These are phyloP conservation scores for Aelia acuminata DNA, from an alignment of 2,888 invertebrate genomes.

Conservation along the genomic window DNA sequence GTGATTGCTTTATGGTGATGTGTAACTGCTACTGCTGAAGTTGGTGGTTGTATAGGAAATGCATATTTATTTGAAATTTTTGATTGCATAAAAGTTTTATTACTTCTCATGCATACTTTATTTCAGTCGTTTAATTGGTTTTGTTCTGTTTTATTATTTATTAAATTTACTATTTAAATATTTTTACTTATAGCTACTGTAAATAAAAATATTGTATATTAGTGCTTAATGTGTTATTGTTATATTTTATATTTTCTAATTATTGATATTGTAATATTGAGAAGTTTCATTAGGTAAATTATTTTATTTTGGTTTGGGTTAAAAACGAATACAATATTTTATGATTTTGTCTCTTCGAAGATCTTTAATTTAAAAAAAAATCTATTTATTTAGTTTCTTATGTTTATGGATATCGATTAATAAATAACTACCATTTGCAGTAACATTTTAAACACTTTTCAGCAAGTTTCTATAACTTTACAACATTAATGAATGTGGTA, in stretches of 20 bases:
- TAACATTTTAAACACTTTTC: background rate
- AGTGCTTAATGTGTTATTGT: background rate
- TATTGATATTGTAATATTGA: background rate
- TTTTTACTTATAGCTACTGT: constrained; percentile 11
- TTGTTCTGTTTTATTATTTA: constrained; percentile 35
- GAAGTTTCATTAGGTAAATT: background rate
- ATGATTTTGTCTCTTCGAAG: background rate
- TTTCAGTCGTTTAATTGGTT: background rate
- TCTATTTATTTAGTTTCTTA: background rate
- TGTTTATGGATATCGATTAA: background rate
- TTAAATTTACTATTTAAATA: constrained; percentile 8
- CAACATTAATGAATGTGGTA: background rate
- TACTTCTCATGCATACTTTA: background rate
- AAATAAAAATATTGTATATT: constrained; percentile 32
- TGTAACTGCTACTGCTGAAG: background rate
- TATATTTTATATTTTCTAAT: constrained; percentile 43
- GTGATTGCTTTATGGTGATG: background rate
- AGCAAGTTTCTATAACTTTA: background rate
- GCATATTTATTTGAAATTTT: background rate
- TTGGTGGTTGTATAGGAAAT: background rate
- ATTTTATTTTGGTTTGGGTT: background rate
- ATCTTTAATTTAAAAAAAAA: background rate
- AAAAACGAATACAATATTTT: background rate
- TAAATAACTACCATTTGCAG: background rate
- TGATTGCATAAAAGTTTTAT: background rate